A percentile compares a stretch with the other conserved stretches of the same genome.
phyloP scores from a whole-genome alignment of 2,113 vertebrate species.

The Odontesthes bonariensis region DNA sequence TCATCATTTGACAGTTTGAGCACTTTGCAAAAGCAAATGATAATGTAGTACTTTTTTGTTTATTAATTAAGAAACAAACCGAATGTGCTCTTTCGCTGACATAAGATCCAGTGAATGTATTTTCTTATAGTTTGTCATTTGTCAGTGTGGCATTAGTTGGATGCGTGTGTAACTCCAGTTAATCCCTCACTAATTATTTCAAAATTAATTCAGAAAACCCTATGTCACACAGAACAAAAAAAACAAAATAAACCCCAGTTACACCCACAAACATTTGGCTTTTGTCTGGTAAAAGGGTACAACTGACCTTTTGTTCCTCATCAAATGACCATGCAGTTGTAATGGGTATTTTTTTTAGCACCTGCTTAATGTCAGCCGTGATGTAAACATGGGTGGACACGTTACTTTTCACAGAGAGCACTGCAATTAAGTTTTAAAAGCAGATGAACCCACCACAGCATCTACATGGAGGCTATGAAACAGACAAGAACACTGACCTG shows the following conservation, averaged over 20 bases:
- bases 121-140: constrained; percentile 4
- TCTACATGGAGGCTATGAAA: no score
- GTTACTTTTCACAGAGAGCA: background rate
- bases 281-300: background rate
- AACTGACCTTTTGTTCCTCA: background rate
- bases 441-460: background rate
- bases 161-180: background rate
- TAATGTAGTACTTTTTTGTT: constrained; percentile 5
- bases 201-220: background rate
- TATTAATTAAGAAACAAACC: constrained; percentile 14
- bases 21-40: constrained; percentile 33
- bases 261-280: background rate
- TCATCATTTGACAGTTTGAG: constrained; percentile 14
- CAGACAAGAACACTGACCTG: no score
- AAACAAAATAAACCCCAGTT: background rate
- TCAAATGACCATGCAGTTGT: background rate
- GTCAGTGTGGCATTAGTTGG: constrained; percentile 14
- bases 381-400: background rate
- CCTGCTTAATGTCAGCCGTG: background rate
- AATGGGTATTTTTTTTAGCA: background rate
- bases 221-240: background rate
- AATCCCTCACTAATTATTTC: constrained; percentile 22
- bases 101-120: constrained; percentile 3
- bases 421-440: background rate
- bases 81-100: background rate